Conservation (phyloP, 2,113 vertebrate genomes). For the Plecotus auritus region DNA sequence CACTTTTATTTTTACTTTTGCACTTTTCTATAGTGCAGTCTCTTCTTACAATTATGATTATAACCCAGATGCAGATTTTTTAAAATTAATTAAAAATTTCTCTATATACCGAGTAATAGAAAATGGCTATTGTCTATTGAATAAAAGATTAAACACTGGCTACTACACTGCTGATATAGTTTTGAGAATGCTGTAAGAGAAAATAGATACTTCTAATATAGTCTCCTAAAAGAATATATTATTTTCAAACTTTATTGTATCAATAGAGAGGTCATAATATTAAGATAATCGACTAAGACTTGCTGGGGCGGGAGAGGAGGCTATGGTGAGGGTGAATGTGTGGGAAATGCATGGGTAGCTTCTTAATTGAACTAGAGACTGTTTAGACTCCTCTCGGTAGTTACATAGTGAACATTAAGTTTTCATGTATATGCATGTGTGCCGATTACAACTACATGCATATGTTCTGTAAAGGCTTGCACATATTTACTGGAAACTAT, state of each 20-base stretch:
- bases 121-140: background rate
- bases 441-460: background rate
- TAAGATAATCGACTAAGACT: background rate
- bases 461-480: conserved; percentile 13
- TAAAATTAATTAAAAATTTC: background rate
- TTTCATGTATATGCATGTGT: background rate
- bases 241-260: background rate
- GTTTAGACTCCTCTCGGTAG: background rate
- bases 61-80: background rate
- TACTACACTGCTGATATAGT: background rate
- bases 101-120: background rate
- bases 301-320: background rate
- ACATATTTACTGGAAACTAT: background rate
- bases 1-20: background rate
- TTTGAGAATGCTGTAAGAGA: conserved; percentile 9
- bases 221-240: background rate
- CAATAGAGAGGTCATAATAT: background rate
- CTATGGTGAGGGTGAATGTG: background rate
- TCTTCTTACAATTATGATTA: background rate
- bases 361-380: background rate
- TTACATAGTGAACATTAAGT: background rate
- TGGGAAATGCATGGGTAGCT: background rate
- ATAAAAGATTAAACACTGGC: background rate
- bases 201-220: background rate
- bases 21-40: background rate